Base-by-base conservation (phyloP, 2,888 invertebrate genomes). In the Plebejus argus region DNA sequence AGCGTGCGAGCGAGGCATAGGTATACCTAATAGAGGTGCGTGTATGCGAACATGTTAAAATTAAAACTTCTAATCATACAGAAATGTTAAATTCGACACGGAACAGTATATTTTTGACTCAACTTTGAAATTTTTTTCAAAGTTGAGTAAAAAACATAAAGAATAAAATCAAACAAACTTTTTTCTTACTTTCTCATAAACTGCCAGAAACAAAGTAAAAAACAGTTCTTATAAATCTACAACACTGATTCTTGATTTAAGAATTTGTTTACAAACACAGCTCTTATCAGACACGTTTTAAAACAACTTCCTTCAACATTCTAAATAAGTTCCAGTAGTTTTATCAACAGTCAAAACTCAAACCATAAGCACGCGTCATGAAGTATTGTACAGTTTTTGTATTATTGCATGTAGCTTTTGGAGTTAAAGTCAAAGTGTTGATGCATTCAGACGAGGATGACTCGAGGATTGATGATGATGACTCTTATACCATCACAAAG, bases 351-450 rank as follows among this genome's bases (percentile, higher is more conserved):
- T 20, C 58, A 20, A 6, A 66, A 28, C 28, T 28, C 56, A 35
- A 6, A 66, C 23, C 15, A 23, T 39, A 39, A 61, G 23, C 8
- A 82, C 78, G 78, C 82, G 84, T 78, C 78, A 74, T 82, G 78
- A 80, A 83, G 79, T 80, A 79, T 76, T 80, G 88, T 79, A 82
- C 86, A 78, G 79, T 86, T 1, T 76, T 85, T 75, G 86, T 84
- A 79, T 80, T 88, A 72, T 79, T 89, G 20, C 86, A 90, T n/a
- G 78, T 80, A 45, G 84, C 83, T 74, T 66, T 87, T 49, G 85
- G 89, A 56, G 90, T 91, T 76, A 93, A 93, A 86, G 92, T 92
- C 28, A 93, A 92, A 84, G 91, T 93, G 53, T 86, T 91, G 71
- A 88, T 92, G 89, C 90, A 89, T 79, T 92, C 93, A 0, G 92